A percentile compares a stretch with the other conserved stretches of the same genome.
phyloP scores from a whole-genome alignment of 2,113 vertebrate genomes.

The Tonatia bakeri region DNA sequence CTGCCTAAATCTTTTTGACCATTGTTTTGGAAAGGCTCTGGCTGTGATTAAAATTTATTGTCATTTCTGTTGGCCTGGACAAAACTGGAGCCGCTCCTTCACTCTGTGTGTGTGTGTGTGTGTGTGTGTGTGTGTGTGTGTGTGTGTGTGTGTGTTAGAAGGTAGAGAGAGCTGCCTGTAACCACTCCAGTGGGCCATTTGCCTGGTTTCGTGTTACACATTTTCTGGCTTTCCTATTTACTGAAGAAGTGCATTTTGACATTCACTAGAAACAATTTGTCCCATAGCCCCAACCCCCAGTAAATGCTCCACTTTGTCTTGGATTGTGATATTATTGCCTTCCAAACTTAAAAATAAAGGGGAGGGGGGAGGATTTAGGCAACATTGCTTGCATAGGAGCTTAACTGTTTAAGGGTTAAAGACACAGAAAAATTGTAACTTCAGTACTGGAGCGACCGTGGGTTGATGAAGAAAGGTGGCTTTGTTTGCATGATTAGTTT shows the following conservation, averaged over 20 bases:
- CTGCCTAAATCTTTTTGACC: neutral
- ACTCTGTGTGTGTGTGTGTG: neutral
- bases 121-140: neutral
- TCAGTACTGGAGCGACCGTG: slow-evolving; percentile 19
- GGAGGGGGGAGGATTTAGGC: neutral
- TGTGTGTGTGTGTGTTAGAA: neutral
- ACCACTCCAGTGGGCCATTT: neutral
- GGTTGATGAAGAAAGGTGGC: slow-evolving; percentile 76
- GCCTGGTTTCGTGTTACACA: slow-evolving; percentile 10
- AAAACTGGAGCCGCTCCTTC: neutral
- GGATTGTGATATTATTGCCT: neutral
- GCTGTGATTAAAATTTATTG: slow-evolving; percentile 10
- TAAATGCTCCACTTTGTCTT: neutral
- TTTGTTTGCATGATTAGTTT: slow-evolving; percentile 81
- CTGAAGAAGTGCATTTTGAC: slow-evolving; percentile 36
- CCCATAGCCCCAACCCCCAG: neutral
- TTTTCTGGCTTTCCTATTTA: slow-evolving; percentile 45
- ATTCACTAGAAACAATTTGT: slow-evolving; percentile 29
- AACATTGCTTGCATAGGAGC: neutral
- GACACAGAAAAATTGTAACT: slow-evolving; percentile 44
- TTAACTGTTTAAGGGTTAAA: slow-evolving; percentile 57
- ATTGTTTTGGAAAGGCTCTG: slow-evolving; percentile 20
- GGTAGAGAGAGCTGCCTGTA: neutral
- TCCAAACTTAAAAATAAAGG: neutral
- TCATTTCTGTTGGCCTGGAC: neutral